phyloP scores from a whole-genome alignment of 2,888 invertebrate genomes.

The Aradus depressus region DNA sequence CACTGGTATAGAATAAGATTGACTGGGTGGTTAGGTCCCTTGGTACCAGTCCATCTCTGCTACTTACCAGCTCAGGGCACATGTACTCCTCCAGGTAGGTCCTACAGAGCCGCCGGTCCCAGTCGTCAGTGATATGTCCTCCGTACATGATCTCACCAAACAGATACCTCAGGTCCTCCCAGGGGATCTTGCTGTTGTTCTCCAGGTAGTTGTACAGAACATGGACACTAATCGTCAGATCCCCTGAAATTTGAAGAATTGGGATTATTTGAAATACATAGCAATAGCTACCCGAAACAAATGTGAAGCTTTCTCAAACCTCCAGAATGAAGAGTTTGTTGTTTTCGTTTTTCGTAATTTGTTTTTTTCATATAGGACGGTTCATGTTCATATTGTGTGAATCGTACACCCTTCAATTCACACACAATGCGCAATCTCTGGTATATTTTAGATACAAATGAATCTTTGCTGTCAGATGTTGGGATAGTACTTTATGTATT shows the following conservation, averaged over 20 bases:
- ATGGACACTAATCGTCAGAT: constrained; percentile 82
- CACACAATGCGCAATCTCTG: too few species aligned
- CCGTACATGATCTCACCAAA: constrained; percentile 98
- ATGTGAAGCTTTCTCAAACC: not conserved
- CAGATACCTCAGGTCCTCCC: constrained; percentile 87
- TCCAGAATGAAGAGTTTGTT: too few species aligned
- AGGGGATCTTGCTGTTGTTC: constrained; percentile 75
- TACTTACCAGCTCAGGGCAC: constrained; percentile 56
- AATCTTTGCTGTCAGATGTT: not conserved
- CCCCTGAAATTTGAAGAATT: constrained; percentile 46
- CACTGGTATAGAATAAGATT: too few species aligned
- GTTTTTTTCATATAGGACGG: too few species aligned
- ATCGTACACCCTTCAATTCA: too few species aligned
- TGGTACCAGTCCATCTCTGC: too few species aligned
- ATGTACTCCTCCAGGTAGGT: constrained; percentile 80
- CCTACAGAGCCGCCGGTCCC: constrained; percentile 80
- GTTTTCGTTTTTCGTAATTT: too few species aligned
- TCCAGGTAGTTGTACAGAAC: constrained; percentile 86
- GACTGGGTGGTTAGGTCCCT: too few species aligned
- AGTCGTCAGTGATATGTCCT: constrained; percentile 93
- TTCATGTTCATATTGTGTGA: too few species aligned
- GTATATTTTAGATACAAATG: too few species aligned
- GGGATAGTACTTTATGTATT: too few species aligned
- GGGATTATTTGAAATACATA: not conserved
- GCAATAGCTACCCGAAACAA: not conserved